phyloP scores from a whole-genome alignment of 30 jellyfish, hydroid and myxozoan species.

The Sanderia malayensis region DNA sequence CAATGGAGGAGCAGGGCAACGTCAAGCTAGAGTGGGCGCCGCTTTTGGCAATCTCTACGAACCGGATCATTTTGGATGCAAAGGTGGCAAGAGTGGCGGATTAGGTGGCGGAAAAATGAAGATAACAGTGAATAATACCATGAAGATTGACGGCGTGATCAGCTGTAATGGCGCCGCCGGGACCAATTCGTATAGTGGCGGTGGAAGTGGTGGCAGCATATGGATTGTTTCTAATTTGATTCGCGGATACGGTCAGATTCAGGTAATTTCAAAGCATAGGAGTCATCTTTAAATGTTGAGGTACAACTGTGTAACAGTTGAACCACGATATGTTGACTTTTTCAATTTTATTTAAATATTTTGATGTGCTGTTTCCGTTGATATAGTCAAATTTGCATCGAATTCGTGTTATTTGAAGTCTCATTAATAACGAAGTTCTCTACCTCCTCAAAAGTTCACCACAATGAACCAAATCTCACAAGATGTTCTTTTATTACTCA shows the following conservation, averaged over 20 bases:
- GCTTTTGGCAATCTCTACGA: conserved; percentile 60
- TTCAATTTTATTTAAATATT: too few species aligned
- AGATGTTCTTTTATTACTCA: too few species aligned
- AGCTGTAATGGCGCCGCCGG: conserved; percentile 48
- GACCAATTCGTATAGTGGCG: conserved; percentile 43
- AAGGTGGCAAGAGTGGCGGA: conserved; percentile 71
- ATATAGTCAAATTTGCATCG: too few species aligned
- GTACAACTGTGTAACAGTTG: too few species aligned
- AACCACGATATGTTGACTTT: too few species aligned
- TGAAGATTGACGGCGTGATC: conserved; percentile 48
- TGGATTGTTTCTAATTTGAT: conserved; percentile 45
- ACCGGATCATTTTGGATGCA: conserved; percentile 50
- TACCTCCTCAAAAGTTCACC: too few species aligned
- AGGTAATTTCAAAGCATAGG: conserved; percentile 35
- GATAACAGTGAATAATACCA: conserved; percentile 26
- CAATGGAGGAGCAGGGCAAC: conserved; percentile 60
- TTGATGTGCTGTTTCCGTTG: too few species aligned
- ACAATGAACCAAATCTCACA: too few species aligned
- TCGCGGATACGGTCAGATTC: conserved; percentile 62
- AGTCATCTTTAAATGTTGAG: too few species aligned
- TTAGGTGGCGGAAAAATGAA: conserved; percentile 60
- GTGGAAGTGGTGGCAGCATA: conserved; percentile 69
- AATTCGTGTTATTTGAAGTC: too few species aligned
- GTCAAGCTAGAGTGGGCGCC: conserved; percentile 55
- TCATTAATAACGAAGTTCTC: too few species aligned